phyloP scores from a whole-genome alignment of 2,113 vertebrate genomes.

The Megalops atlanticus region DNA sequence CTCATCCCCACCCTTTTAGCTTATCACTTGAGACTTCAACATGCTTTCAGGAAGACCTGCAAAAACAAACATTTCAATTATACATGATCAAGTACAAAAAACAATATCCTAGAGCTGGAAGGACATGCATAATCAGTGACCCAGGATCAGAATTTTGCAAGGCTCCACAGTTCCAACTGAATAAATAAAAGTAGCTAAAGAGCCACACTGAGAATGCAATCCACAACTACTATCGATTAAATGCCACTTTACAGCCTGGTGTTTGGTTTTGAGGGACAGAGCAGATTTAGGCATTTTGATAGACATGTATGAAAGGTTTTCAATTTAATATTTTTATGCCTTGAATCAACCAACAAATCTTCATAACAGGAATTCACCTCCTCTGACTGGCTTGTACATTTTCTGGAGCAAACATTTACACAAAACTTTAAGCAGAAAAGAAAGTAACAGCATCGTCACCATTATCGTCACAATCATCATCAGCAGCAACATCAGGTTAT shows the following conservation, averaged over 20 bases:
- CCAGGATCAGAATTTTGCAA: no score
- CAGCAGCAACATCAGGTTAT: no score
- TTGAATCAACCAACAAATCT: neutral
- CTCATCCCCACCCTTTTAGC: no score
- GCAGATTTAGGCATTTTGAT: neutral
- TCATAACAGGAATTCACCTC: neutral
- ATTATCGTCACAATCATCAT: no score
- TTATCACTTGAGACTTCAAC: no score
- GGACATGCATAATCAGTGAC: no score
- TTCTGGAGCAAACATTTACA: no score
- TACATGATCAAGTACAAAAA: no score
- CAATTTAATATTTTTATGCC: neutral
- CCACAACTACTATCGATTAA: conserved; percentile 16
- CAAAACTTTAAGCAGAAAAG: no score
- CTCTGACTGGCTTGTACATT: neutral
- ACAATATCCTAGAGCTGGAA: no score
- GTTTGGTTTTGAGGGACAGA: conserved; percentile 14
- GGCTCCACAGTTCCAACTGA: neutral
- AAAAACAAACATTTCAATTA: no score
- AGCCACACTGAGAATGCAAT: conserved; percentile 18
- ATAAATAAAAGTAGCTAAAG: conserved; percentile 21
- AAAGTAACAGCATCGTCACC: neutral
- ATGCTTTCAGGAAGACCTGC: no score
- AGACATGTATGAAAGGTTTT: neutral
- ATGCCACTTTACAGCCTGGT: conserved; percentile 9